Evolutionary conservation across 2,888 invertebrate species (phyloP).

Genomic region (Sesia apiformis): DNA sequence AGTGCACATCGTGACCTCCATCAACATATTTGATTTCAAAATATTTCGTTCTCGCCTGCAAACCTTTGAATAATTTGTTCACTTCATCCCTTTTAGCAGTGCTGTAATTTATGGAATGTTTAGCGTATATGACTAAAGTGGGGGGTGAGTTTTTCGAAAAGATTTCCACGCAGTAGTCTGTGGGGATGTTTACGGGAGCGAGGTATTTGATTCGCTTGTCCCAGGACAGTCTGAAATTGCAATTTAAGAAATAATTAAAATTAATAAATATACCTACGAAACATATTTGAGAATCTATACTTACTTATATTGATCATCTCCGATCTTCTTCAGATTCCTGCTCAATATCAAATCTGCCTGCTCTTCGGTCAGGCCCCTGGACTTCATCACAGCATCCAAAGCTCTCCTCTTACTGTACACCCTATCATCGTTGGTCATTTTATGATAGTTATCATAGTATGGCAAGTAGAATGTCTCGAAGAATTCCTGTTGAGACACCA

Average conservation of each 20-base stretch:
- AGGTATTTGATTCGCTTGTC: slow-evolving; percentile 31
- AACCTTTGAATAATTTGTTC: slow-evolving; percentile 18
- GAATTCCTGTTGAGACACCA: slow-evolving; percentile 6
- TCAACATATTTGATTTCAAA: slow-evolving; percentile 33
- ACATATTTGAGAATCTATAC: slow-evolving; percentile 4
- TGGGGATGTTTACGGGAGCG: slow-evolving; percentile 32
- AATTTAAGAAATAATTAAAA: neutral
- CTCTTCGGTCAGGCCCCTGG: slow-evolving; percentile 44
- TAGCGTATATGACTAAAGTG: slow-evolving; percentile 32
- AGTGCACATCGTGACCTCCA: slow-evolving; percentile 78
- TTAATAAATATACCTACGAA: neutral
- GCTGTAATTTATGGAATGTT: slow-evolving; percentile 3
- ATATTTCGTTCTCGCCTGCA: slow-evolving; percentile 11
- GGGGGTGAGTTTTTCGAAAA: slow-evolving; percentile 36
- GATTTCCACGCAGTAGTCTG: slow-evolving; percentile 32
- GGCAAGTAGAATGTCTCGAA: slow-evolving; percentile 35
- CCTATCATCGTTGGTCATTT: slow-evolving; percentile 22
- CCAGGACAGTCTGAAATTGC: slow-evolving; percentile 46
- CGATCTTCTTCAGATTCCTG: slow-evolving; percentile 52
- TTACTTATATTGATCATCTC: slow-evolving; percentile 52
- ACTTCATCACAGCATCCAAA: slow-evolving; percentile 50
- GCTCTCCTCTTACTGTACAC: slow-evolving; percentile 32
- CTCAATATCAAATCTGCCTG: slow-evolving; percentile 64
- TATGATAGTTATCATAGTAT: slow-evolving; percentile 39
- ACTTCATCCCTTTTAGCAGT: neutral